Evolutionary conservation across 2,888 invertebrate genomes (phyloP).

Genomic region (Phytoseiulus persimilis): DNA sequence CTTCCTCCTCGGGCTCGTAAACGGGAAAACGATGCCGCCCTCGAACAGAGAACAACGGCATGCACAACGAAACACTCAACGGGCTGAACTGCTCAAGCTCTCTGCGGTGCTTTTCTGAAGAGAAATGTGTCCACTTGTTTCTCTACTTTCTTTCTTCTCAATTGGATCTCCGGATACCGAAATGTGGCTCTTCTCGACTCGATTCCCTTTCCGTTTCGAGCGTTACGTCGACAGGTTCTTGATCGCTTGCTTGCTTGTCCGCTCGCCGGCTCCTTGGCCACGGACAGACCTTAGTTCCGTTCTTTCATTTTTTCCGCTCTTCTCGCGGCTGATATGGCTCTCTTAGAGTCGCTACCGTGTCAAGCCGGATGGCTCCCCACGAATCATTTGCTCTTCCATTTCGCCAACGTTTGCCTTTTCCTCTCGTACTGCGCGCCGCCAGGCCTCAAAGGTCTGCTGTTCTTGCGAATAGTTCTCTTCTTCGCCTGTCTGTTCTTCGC

Average conservation of each 20-base stretch:
- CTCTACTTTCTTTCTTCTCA: not conserved
- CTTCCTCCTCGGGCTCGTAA: no score
- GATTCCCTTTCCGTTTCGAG: not conserved
- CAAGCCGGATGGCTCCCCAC: conserved; percentile 30
- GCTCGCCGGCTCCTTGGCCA: not conserved
- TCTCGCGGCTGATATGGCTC: conserved; percentile 14
- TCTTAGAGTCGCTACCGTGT: conserved; percentile 11
- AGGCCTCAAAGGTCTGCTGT: conserved; percentile 5
- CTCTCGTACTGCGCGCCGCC: conserved; percentile 7
- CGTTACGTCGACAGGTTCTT: not conserved
- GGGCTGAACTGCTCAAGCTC: no score
- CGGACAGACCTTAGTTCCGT: not conserved
- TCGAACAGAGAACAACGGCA: no score
- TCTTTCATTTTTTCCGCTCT: not conserved
- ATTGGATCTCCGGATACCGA: not conserved
- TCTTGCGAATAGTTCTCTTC: conserved; percentile 9
- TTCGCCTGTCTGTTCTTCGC: conserved; percentile 27
- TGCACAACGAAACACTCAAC: no score
- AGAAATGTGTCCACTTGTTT: not conserved
- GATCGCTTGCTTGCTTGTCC: not conserved
- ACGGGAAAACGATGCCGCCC: no score
- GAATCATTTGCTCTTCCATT: conserved; percentile 30
- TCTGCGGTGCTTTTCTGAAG: not conserved
- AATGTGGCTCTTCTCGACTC: not conserved
- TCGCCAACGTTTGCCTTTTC: conserved; percentile 28